Evolutionary conservation across 2,797 vertebrate genomes (phyloP).

Genomic region (Garrulus glandarius): DNA sequence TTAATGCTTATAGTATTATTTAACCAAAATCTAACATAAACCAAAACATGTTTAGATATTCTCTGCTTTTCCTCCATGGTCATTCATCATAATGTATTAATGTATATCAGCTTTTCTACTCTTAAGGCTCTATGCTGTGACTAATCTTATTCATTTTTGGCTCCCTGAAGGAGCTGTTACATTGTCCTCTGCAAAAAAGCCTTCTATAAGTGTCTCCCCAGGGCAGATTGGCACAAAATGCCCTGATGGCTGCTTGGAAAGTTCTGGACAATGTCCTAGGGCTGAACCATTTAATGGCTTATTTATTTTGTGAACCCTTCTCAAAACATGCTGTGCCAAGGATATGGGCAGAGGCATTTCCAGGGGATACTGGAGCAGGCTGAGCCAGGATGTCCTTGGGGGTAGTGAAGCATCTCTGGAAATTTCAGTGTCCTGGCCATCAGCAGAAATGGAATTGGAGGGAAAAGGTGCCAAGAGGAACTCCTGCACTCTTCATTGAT

Average conservation of each 20-base stretch:
- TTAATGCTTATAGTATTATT: background rate
- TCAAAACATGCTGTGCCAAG: background rate
- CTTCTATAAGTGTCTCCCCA: background rate
- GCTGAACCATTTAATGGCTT: background rate
- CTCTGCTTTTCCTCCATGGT: background rate
- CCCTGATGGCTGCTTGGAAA: background rate
- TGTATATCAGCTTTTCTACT: slow-evolving; percentile 16
- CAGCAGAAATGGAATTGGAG: background rate
- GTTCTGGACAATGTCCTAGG: background rate
- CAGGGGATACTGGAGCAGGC: background rate
- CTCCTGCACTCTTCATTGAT: background rate
- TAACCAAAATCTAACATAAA: background rate
- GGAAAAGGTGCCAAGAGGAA: background rate
- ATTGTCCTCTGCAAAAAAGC: background rate
- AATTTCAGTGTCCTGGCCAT: background rate
- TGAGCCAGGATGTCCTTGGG: background rate
- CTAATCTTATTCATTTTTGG: slow-evolving; percentile 20
- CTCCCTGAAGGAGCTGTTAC: slow-evolving; percentile 3
- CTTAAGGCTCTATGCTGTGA: slow-evolving; percentile 7
- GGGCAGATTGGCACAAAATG: background rate
- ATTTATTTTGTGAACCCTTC: background rate
- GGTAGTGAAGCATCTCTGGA: background rate
- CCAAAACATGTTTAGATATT: background rate
- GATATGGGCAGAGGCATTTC: background rate
- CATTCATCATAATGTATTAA: slow-evolving; percentile 10